Evolutionary conservation across 92 coral and sea anemone species (phyloP), one percentile per base, ranked within the genome.

Genomic region (Actinernus sp.): DNA sequence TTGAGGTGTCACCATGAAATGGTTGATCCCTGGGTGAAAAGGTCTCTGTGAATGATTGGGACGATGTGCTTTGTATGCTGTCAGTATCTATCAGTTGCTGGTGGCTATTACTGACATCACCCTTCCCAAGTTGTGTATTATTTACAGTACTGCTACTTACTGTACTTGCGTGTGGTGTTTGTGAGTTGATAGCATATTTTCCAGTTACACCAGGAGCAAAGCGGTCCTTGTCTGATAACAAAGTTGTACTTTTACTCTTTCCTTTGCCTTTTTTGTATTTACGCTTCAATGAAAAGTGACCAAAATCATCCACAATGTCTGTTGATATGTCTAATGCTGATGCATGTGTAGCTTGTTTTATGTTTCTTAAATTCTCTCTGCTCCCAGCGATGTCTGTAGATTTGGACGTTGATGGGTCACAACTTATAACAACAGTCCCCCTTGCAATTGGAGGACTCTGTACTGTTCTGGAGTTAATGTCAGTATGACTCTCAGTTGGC

Each of bases 1-100:
- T 45, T 8, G 52, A 18, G 52, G 8, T 45, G 21, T 9, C 14
- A 36, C 14, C 7, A 7, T 36, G 8, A 7, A 7, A 7, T 7
- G 41, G 52, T 7, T 45, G 8, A 12, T 6, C 5, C 16, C 52
- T 54, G 12, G 66, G 61, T 27, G 92, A 63, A 72, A 49, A 26
- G n/a, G 87, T 76, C 25, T 90, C 86, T 31, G 92, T 81, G 38
- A 87, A 76, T 2, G 97, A 90, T 60, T 87, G 76, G 0, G 97
- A 90, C 1, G 97, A 90, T 4, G 87, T 58, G 43, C 97, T 90
- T 46, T 80, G 89, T 16, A 86, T 38, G 59, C 97, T 90, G 59
- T 90, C 97, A 33, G 82, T 74, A 65, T 90, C 97, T 33, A 78
- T 44, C 3, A 58, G 56, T 12, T 69, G 60, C 53, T 20, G 27